Base-by-base conservation (phyloP, 2,113 vertebrate genomes). In the Nerophis ophidion region DNA sequence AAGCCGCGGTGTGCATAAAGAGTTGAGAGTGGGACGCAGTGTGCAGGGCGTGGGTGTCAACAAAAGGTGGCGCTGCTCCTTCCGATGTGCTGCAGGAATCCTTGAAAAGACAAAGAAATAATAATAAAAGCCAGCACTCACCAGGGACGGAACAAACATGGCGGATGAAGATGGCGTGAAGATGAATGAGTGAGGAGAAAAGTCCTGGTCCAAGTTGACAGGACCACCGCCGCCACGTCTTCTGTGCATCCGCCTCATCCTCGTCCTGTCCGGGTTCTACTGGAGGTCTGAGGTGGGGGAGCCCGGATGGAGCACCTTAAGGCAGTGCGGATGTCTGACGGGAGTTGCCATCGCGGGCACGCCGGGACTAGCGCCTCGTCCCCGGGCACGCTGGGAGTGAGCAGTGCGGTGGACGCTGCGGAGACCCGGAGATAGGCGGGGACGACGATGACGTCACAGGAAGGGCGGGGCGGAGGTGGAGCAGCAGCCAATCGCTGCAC, bases 281-380 rank as follows among this genome's bases (percentile, higher is more conserved):
- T 34, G 76, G 77, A 75, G 67, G 62, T 26, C 26, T 26, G 26
- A 26, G 26, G 26, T 26, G 26, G 26, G 4, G 26, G 26, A 26
- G 26, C 26, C 26, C 26, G 26, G 26, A 26, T 69, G 80, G 38
- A 71, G 66, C 56, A 74, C 74, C 35, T 75, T 75, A 50, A 71
- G 70, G 59, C 63, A 63, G 57, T 68, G 49, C n/a, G 76, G 68
- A 68, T 47, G 74, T 60, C 77, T 81, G 61, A 49, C 53, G 53
- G 12, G 57, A 61, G 81, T 74, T 85, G 76, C 89, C 90, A 91
- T 91, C 54, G 82, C 86, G 81, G 56, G 48, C 36, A 74, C 63
- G 4, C 51, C 35, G 68, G 59, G 65, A 60, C 72, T 63, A 46
- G 59, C 19, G 76, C 71, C 76, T 74, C 76, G 69, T 68, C 72